These are phyloP conservation scores for Platycercus adscitus DNA, from an alignment of 2,113 vertebrate species.

Conservation along the genomic window DNA sequence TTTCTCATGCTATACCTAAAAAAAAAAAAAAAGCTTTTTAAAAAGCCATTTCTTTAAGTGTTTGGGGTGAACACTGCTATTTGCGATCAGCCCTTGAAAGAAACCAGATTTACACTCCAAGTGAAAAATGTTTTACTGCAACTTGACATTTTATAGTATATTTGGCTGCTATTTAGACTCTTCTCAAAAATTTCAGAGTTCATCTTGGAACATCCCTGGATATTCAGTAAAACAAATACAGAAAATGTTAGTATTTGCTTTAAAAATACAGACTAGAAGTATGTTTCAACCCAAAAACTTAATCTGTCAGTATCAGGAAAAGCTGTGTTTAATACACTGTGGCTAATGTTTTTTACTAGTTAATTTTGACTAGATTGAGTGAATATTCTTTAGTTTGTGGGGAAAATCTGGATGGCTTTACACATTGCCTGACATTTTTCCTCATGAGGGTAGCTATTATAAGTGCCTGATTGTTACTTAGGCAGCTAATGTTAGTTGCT, in stretches of 20 bases:
- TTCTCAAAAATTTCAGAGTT: not conserved
- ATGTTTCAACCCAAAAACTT: not conserved
- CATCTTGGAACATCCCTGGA: not conserved
- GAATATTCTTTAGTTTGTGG: not conserved
- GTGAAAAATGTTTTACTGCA: not conserved
- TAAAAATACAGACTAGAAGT: not conserved
- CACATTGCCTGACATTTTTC: not conserved
- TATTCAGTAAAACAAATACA: not conserved
- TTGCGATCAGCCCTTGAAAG: not conserved
- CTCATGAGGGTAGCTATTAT: not conserved
- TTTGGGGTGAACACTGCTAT: not conserved
- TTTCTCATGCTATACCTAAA: not conserved
- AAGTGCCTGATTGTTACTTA: not conserved
- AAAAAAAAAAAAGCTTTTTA: not conserved
- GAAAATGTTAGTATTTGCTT: not conserved
- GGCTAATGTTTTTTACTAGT: not conserved
- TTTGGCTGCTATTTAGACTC: not conserved
- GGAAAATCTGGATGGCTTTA: not conserved
- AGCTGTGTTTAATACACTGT: fast-evolving
- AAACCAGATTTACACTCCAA: not conserved
- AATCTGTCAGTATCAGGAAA: not conserved
- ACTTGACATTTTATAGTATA: not conserved
- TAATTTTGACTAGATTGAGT: not conserved
- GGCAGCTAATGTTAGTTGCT: not conserved
- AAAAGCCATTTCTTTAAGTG: not conserved